Base-by-base conservation (phyloP, 2,888 invertebrate species). In the Drosophila quinaria region DNA sequence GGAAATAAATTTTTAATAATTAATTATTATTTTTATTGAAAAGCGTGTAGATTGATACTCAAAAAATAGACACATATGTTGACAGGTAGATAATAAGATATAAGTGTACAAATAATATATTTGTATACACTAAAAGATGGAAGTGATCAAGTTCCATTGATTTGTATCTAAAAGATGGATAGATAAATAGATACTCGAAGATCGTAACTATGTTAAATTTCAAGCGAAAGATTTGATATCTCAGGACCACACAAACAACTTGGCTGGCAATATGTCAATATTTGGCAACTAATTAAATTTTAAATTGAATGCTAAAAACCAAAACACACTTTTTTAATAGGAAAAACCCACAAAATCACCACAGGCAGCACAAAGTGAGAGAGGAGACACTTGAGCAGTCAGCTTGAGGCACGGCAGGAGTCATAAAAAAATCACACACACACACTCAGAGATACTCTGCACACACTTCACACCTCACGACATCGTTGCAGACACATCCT, bases 311-410 rank as follows among this genome's bases (percentile, higher is more conserved):
- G 72, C 67, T 65, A 51, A 70, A 72, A 64, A 50, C 54, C 39
- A 71, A 70, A 75, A 67, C 56, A 71, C 69, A 44, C 31, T 35
- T 64, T 70, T 82, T 90, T 82, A 86, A 64, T 78, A 88, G 66
- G 87, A 86, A 86, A 82, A 88, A 71, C 83, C 78, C 74, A 83
- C 87, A 88, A 86, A 72, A 88, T 80, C 78, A 71, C 90, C 69
- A 73, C 74, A 63, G 89, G 63, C 31, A 51, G 87, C 73, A 54
- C 49, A 41, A 22, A 10, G 29, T 47, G 4, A 11, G 29, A 56
- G 15, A 17, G 46, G 17, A 47, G 22, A 47, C 74, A 70, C 65
- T 62, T 47, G 63, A 60, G 62, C 41, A 19, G 37, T n/a, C 46
- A 41, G 19, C 66, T 63, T 44, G 31, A 64, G 73, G 60, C 85